Conservation (phyloP, 92 coral and sea anemone species). For the Nematostella vectensis region DNA sequence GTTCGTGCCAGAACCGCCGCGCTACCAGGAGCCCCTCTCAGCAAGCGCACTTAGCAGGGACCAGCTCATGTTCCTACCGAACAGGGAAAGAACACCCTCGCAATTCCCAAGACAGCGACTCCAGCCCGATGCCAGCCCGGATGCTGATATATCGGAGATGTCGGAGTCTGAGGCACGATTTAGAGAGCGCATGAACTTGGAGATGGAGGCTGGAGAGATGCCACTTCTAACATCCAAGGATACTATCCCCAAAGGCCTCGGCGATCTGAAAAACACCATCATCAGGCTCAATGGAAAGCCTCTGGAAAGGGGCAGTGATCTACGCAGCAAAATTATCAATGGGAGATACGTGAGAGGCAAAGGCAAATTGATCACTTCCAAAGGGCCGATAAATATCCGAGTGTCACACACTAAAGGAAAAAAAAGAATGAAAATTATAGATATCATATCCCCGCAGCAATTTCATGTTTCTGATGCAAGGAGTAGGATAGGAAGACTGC, state of each 20-base stretch:
- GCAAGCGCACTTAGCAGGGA: constrained; percentile 16
- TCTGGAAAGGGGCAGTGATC: constrained; percentile 71
- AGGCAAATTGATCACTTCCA: constrained; percentile 85
- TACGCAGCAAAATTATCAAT: constrained; percentile 67
- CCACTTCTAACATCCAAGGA: constrained; percentile 51
- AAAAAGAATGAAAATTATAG: constrained; percentile 67
- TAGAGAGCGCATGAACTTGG: constrained; percentile 48
- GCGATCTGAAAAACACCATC: constrained; percentile 41
- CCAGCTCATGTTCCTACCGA: constrained; percentile 15
- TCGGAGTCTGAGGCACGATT: constrained; percentile 60
- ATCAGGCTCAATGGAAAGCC: constrained; percentile 87
- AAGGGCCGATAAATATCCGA: constrained; percentile 81
- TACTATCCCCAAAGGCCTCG: constrained; percentile 36
- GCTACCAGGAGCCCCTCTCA: constrained; percentile 9
- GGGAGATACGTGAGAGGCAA: constrained; percentile 73
- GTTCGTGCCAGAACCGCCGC: constrained; percentile 1
- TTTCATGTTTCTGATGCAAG: constrained; percentile 71
- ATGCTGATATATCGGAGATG: constrained; percentile 49
- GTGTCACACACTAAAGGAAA: constrained; percentile 79
- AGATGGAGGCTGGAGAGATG: constrained; percentile 37
- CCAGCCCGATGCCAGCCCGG: constrained; percentile 14
- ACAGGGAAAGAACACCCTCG: constrained; percentile 6
- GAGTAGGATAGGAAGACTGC: constrained; percentile 59
- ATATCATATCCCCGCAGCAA: constrained; percentile 66
- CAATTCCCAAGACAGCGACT: not conserved